A percentile compares a stretch with the other conserved stretches of the same genome.
Conservation (phyloP, 2,888 invertebrate species). For the Cheilosia pagana region DNA sequence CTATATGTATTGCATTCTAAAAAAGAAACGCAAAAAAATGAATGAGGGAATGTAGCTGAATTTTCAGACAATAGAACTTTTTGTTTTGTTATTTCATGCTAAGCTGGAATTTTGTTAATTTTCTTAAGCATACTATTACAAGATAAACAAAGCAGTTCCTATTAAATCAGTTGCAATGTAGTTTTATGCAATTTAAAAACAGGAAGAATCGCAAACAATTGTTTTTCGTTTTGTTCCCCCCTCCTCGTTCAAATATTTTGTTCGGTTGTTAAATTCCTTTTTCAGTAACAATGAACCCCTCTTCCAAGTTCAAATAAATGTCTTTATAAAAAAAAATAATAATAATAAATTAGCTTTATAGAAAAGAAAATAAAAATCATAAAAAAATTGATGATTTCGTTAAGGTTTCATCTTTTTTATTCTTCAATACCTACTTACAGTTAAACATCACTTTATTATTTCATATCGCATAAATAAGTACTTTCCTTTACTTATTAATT, state of each 20-base stretch:
- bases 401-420: conserved; percentile 73
- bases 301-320: conserved; percentile 44
- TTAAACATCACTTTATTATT: conserved; percentile 59
- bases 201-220: conserved; percentile 7
- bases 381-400: conserved; percentile 66
- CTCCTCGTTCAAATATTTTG: not conserved
- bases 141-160: conserved; percentile 71
- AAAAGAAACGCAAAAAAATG: conserved; percentile 2
- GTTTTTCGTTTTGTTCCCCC: not conserved
- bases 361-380: conserved; percentile 49
- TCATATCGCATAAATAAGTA: conserved; percentile 39
- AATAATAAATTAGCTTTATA: conserved; percentile 68
- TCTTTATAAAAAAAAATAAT: conserved; percentile 19
- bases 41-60: conserved; percentile 48
- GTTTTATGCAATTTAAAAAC: conserved; percentile 63
- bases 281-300: conserved; percentile 45
- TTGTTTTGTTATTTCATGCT: conserved; percentile 32
- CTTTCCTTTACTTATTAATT: conserved; percentile 47
- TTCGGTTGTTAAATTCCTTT: conserved; percentile 2
- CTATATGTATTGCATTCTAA: conserved; percentile 24
- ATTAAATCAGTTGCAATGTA: conserved; percentile 68
- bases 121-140: conserved; percentile 65
- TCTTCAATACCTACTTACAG: conserved; percentile 67
- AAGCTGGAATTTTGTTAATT: conserved; percentile 37
- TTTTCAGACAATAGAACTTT: conserved; percentile 57